A percentile compares a stretch with the other conserved stretches of the same genome.
phyloP scores from a whole-genome alignment of 1,140 invertebrate species.

The Armadillidium nasatum region DNA sequence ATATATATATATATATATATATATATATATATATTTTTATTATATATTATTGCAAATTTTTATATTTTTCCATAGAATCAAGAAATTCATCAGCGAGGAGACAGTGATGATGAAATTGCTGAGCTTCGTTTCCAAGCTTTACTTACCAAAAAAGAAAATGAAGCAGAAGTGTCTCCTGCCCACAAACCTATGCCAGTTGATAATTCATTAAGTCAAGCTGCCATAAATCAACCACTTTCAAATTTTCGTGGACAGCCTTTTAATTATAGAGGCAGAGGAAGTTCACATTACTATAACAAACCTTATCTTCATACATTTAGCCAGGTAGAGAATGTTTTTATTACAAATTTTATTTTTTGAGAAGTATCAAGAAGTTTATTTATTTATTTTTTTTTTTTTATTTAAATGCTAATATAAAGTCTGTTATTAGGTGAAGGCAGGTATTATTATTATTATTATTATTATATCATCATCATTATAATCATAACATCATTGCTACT shows the following conservation, averaged over 20 bases:
- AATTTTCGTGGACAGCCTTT: background rate
- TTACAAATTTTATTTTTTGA: too few relatives aligned
- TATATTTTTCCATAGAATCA: background rate
- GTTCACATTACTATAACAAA: background rate
- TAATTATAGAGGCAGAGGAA: background rate
- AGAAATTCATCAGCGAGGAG: conserved; percentile 12
- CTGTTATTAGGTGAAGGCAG: too few relatives aligned
- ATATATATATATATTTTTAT: too few relatives aligned
- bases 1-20: too few relatives aligned
- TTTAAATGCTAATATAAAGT: too few relatives aligned
- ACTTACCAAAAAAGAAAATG: conserved; percentile 27
- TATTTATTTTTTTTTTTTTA: too few relatives aligned
- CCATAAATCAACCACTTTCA: conserved; percentile 5
- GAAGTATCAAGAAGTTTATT: too few relatives aligned
- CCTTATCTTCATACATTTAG: conserved; percentile 4
- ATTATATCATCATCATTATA: too few relatives aligned
- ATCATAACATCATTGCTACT: too few relatives aligned
- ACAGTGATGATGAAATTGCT: conserved; percentile 33
- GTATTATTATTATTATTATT: too few relatives aligned
- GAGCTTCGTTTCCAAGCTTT: conserved; percentile 31
- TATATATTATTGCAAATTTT: too few relatives aligned
- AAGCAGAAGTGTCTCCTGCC: conserved; percentile 24
- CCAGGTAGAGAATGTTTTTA: too few relatives aligned
- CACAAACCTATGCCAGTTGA: conserved; percentile 3
- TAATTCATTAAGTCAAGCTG: background rate